Base-by-base conservation (phyloP, 2,797 vertebrate genomes). In the Hippopotamyrus pictus region DNA sequence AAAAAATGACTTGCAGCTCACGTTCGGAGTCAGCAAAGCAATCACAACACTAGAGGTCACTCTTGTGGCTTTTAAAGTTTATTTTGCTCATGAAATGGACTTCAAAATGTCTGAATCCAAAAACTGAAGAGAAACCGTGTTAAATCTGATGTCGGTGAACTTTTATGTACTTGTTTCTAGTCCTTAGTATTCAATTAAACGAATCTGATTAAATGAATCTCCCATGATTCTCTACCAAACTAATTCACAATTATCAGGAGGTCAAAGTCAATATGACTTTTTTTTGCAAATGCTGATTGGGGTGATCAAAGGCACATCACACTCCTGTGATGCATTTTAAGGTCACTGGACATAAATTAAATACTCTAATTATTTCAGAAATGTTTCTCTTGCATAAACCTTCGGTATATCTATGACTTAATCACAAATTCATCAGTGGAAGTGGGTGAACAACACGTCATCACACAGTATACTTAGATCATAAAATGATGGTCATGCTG, bases 21-120 rank as follows among this genome's bases (percentile, higher is more conserved):
- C 5, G n/a, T 57, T 22, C 0, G n/a, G 14, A 29, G 9, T 62
- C 50, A 89, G 84, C 44, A 89, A 50, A n/a, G 54, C 29, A 73
- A 22, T 73, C 82, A 84, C 48, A 90, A 95, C 96, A 93, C 96
- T 96, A 96, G 96, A 95, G 96, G 96, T 96, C 96, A 96, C 94
- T 95, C 96, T 96, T 96, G 95, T 95, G 95, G 96, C 95, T 96
- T 94, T 94, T 92, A 95, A 96, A 92, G 59, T 91, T 90, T 17
- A 41, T 76, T 37, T 37, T 90, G 90, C 92, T 93, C 65, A 73
- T 22, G 29, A 2, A 48, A 25, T 33, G 25, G 29, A 33, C 17
- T 86, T 57, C 37, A 22, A 86, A 86, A 86, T 54, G 54, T 51
- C 85, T 53, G 85, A 48, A 22, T 83, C 44, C 41, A 76, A 76